Base-by-base conservation (phyloP, 1,140 invertebrate genomes). In the Steinernema khuongi region DNA sequence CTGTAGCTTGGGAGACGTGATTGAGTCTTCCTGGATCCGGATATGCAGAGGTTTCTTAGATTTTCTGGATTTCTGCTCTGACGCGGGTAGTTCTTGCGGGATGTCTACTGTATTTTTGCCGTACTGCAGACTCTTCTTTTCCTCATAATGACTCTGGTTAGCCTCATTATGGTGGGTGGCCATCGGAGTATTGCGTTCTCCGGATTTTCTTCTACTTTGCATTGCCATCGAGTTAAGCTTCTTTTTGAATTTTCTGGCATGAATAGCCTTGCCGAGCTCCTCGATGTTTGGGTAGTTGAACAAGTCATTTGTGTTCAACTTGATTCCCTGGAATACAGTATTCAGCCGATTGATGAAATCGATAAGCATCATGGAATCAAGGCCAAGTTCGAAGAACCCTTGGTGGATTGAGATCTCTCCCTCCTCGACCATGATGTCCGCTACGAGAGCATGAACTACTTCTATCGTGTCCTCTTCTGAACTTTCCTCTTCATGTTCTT, bases 271-370 rank as follows among this genome's bases (percentile, higher is more conserved):
- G 22, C 74, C n/a, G 1, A 77, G 44, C 66, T 75, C 74, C 22
- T 72, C 71, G 31, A 77, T 44, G 19, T 29, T 77, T 1, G 76
- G 76, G 30, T 77, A 67, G 44, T 77, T 74, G 30, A 77, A 77
- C 1, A 77, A 30, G 43, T 77, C 75, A 30, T 41, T 77, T 0
- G 75, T 70, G 26, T 41, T 72, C 22, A 77, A 66, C n/a, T 70
- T 36, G 17, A 67, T 72, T 33, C 22, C 4, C 44, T 14, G 74
- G 50, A 41, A 77, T 68, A 31, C 70, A 19, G 75, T 66, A 71
- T 77, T 75, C 66, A 77, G 67, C 18, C 76, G 50, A 43, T 77
- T 77, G 11, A 75, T 73, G 68, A 77, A 77, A 19, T 77, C 76
- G 22, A 77, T 71, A 17, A 73, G 36, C 4, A 67, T 69, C n/a